Conservation (phyloP, 2,113 vertebrate genomes). For the Lophius piscatorius region DNA sequence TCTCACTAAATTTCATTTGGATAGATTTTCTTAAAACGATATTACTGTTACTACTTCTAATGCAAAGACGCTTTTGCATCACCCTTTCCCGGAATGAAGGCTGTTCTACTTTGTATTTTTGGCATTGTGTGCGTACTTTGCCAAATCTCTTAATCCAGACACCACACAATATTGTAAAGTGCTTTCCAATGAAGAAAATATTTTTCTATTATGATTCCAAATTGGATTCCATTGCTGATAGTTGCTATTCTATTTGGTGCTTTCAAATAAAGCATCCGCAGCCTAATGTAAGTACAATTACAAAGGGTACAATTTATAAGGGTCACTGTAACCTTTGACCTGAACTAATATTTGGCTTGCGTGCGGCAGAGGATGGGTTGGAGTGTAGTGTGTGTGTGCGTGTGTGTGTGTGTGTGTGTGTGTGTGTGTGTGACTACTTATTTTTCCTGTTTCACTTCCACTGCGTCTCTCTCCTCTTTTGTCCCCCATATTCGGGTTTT, state of each 20-base stretch:
- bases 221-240: constrained; percentile 45
- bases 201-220: constrained; percentile 23
- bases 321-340: constrained; percentile 18
- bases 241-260: constrained; percentile 6
- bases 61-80: too few relatives aligned
- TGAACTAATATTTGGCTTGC: too few relatives aligned
- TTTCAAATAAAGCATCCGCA: constrained; percentile 11
- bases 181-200: constrained; percentile 14
- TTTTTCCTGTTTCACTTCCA: constrained; percentile 38
- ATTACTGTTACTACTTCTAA: too few relatives aligned
- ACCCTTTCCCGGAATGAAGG: too few relatives aligned
- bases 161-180: constrained; percentile 11
- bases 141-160: constrained; percentile 10
- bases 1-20: too few relatives aligned
- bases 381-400: neutral
- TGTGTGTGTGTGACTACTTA: constrained; percentile 14
- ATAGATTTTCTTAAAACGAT: too few relatives aligned
- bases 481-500: constrained; percentile 38
- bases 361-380: constrained; percentile 4
- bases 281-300: neutral
- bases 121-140: too few relatives aligned
- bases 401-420: neutral
- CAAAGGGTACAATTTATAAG: neutral
- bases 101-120: too few relatives aligned
- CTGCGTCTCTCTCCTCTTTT: neutral